Evolutionary conservation across 2,888 invertebrate genomes (phyloP).

Genomic region (Unio pictorum): DNA sequence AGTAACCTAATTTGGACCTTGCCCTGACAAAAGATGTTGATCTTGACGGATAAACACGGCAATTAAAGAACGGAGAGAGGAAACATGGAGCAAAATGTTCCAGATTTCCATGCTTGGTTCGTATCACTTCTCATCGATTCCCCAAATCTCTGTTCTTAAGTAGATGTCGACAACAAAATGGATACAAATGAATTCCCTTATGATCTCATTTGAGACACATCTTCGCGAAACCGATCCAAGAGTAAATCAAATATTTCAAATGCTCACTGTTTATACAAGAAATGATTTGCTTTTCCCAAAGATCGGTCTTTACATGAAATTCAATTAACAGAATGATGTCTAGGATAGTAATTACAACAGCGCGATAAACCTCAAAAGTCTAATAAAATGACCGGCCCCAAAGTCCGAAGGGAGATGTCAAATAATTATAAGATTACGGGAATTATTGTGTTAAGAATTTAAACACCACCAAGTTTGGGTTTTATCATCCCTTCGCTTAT

Average conservation of each 20-base stretch:
- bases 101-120: slow-evolving; percentile 24
- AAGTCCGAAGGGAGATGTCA: slow-evolving; percentile 30
- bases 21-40: slow-evolving; percentile 1
- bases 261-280: slow-evolving; percentile 32
- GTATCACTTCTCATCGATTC: slow-evolving; percentile 16
- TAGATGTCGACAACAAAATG: slow-evolving; percentile 1
- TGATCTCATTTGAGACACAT: slow-evolving; percentile 9
- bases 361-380: slow-evolving; percentile 26
- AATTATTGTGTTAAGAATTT: slow-evolving; percentile 38
- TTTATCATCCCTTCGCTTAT: slow-evolving; percentile 15
- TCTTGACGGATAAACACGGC: slow-evolving; percentile 19
- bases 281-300: slow-evolving; percentile 18
- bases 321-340: slow-evolving; percentile 32
- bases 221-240: slow-evolving; percentile 12
- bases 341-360: slow-evolving; percentile 21
- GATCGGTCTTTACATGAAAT: slow-evolving; percentile 36
- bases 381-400: slow-evolving; percentile 33
- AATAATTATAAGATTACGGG: slow-evolving; percentile 33
- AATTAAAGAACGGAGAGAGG: slow-evolving; percentile 22
- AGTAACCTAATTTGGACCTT: slow-evolving; percentile 5
- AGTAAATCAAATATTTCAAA: slow-evolving; percentile 39
- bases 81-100: slow-evolving; percentile 12
- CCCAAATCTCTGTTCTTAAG: slow-evolving; percentile 22
- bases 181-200: slow-evolving; percentile 1
- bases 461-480: slow-evolving; percentile 20